Percentiles rank a stretch among this genome's conserved stretches.
phyloP scores from a whole-genome alignment of 1,140 invertebrate species.

The Stegodyphus mimosarum region DNA sequence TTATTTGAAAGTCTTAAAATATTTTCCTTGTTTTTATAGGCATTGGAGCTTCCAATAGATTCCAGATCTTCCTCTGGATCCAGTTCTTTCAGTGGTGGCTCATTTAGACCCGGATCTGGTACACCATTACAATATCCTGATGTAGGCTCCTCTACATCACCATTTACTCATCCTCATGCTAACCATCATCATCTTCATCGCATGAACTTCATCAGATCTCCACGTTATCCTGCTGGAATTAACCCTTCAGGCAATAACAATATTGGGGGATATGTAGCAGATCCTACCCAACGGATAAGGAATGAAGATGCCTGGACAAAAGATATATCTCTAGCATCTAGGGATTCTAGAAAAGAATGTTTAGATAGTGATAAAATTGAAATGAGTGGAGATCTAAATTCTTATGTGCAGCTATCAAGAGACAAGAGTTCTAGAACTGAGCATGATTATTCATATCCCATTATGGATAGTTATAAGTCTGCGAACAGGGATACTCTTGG shows the following conservation, averaged over 20 bases:
- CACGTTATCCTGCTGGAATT: slow-evolving; percentile 27
- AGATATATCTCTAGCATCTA: slow-evolving; percentile 22
- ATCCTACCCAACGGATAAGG: not conserved
- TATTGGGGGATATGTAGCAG: slow-evolving; percentile 25
- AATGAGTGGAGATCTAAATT: slow-evolving; percentile 74
- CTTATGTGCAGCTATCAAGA: slow-evolving; percentile 85
- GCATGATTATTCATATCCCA: slow-evolving; percentile 86
- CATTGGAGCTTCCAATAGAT: slow-evolving; percentile 82
- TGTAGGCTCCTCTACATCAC: slow-evolving; percentile 66
- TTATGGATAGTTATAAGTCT: slow-evolving; percentile 72
- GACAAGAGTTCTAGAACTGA: slow-evolving; percentile 70
- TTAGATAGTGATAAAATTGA: slow-evolving; percentile 63
- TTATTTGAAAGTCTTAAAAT: not conserved
- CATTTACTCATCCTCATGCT: slow-evolving; percentile 64
- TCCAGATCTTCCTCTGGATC: slow-evolving; percentile 77
- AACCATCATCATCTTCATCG: slow-evolving; percentile 70
- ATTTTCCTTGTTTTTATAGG: slow-evolving; percentile 71
- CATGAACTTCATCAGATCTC: slow-evolving; percentile 69
- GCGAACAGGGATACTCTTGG: slow-evolving; percentile 70
- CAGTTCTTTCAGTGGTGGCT: slow-evolving; percentile 69
- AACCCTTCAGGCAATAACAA: slow-evolving; percentile 42
- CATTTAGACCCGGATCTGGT: slow-evolving; percentile 58
- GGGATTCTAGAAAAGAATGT: slow-evolving; percentile 55
- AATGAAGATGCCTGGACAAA: slow-evolving; percentile 49
- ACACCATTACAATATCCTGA: slow-evolving; percentile 57